Base-by-base conservation (phyloP, 1,140 invertebrate species). In the Drosophila bocki region DNA sequence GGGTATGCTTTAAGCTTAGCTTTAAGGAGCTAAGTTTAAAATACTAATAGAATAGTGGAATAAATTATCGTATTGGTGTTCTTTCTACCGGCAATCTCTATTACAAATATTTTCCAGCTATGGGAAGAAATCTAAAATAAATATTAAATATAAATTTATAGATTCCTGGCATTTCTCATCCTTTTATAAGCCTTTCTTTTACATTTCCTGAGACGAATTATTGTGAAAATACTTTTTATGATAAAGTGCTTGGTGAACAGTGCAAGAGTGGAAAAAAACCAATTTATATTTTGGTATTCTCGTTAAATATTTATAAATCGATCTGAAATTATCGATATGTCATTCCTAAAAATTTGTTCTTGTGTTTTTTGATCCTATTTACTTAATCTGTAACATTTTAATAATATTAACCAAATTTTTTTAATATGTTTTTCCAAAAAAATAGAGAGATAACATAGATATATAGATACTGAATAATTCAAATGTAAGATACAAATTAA, bases 401-500 rank as follows among this genome's bases (percentile, higher is more conserved):
- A 17, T 11, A 1, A 29, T 50, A 33, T 26, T n/a, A 3, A 12
- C 5, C 5, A 3, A 12, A 11, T 32, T 50, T 15, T 29, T 29
- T 1, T n/a, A n/a, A 11, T 50, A 32, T 32, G 48, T 17, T 17
- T 50, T n/a, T 2, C 3, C 15, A 32, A 9, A 33, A 19, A 33
- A 7, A 19, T 32, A 70, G 32, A 35, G 7, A 54, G 19, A n/a
- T 1, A 22, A 22, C 19, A 19, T 54, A 33, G 3, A 12, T 19
- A 13, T 7, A 17, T 26, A 63, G 33, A 47, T 53, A 71, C 67
- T 45, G 48, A 74, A 54, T 75, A 68, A 80, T 72, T 75, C 56
- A 60, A 88, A 81, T 75, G 56, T 72, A 76, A 53, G 53, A 39
- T 75, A 71, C 68, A 85, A 79, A 62, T 67, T 32, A 85, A 90